Evolutionary conservation across 2,113 vertebrate species (phyloP), one percentile per base, ranked within the genome.

Genomic region (Actinemys pallida): DNA sequence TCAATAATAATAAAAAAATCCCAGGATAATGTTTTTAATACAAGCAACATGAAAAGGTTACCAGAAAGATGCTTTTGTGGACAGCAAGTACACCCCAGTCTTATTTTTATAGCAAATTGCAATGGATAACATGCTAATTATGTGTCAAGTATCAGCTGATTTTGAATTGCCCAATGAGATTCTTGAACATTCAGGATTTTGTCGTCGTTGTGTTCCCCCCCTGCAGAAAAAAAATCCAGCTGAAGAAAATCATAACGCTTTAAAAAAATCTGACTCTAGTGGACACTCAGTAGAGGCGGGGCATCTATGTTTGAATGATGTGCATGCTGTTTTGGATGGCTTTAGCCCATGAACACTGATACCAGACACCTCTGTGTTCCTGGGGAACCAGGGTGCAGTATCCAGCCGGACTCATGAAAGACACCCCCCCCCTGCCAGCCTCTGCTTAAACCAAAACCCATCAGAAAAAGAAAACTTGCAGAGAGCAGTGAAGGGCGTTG

Each of bases 21-120:
- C 17, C 16, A 81, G 22, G 88, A 94, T 8, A 3, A 84, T 85
- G 93, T 84, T 90, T 81, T 91, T 96, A 94, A 24, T 91, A 93
- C 12, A 91, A 25, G 27, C 22, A 84, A 87, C 57, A 86, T 42
- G 45, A 95, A 92, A 97, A 91, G 17, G 14, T 86, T 97, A 72
- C 62, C 81, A 96, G 93, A 91, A 93, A 94, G 50, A 95, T 97
- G 17, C 6, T 50, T 84, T 94, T 79, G 10, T 54, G 83, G 35
- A 86, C 24, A 96, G 5, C 54, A 94, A 92, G 47, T 93, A 29
- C 6, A 90, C 83, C 50, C 54, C 96, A 97, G 82, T 47, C 83
- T 92, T 6, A 35, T 92, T 97, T 96, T 93, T 88, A 83, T 82
- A 86, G 31, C 45, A 96, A 96, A 96, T 86, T 97, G 54, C 57